A percentile compares a stretch with the other conserved stretches of the same genome.
These are phyloP conservation scores for Catharus bicknelli DNA, from an alignment of 2,113 vertebrate genomes.

Conservation along the genomic window DNA sequence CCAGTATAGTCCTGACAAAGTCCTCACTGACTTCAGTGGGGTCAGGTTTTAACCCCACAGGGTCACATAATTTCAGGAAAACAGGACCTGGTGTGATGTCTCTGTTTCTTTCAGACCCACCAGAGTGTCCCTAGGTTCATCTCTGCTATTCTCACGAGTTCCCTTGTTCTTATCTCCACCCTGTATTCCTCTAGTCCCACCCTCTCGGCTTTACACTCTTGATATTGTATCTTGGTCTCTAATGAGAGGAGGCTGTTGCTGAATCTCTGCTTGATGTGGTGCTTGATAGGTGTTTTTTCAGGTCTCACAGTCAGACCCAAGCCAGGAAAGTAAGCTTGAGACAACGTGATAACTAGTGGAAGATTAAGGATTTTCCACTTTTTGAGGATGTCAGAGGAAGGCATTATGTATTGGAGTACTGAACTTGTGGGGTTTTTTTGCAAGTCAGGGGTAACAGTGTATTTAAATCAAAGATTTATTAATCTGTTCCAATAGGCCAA, in stretches of 20 bases:
- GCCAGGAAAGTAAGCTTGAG: background rate
- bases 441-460: background rate
- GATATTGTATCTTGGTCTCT: rapidly evolving
- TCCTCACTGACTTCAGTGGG: background rate
- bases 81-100: background rate
- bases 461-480: background rate
- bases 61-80: background rate
- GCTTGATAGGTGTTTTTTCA: background rate
- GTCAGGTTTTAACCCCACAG: background rate
- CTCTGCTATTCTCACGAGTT: background rate
- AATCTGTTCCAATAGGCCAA: background rate
- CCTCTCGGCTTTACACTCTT: background rate
- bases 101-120: background rate
- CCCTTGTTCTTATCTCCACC: background rate
- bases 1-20: background rate
- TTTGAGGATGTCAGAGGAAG: background rate
- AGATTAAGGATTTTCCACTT: background rate
- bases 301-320: background rate
- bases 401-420: background rate
- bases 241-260: background rate
- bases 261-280: background rate
- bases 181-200: background rate
- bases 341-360: background rate
- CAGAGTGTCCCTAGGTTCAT: rapidly evolving
- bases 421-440: background rate